Percentiles rank a stretch among this genome's conserved stretches.
phyloP scores from a whole-genome alignment of 2,888 invertebrate species.

The Drosophila meridionalis region DNA sequence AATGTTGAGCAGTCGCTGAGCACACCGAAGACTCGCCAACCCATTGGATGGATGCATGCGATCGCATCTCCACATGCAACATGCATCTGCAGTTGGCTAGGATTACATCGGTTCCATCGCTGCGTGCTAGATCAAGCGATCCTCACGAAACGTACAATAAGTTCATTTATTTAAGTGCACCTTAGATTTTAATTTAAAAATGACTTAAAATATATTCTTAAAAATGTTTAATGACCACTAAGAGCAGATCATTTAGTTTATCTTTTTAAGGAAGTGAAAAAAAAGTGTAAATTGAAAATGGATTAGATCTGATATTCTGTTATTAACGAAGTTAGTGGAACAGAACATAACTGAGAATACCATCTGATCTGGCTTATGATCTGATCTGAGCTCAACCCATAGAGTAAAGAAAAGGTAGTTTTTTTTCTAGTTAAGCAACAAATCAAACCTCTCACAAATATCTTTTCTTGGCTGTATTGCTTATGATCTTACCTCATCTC shows the following conservation, averaged over 20 bases:
- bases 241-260: neutral
- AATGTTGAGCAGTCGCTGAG: constrained; percentile 21
- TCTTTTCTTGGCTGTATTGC: neutral
- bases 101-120: neutral
- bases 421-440: no score
- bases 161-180: constrained; percentile 52
- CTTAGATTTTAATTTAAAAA: constrained; percentile 34
- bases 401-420: no score
- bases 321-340: no score
- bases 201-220: constrained; percentile 44
- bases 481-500: neutral
- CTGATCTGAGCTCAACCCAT: no score
- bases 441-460: no score
- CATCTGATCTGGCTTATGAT: no score
- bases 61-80: constrained; percentile 16
- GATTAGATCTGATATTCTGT: neutral
- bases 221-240: constrained; percentile 37
- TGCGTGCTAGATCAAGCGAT: constrained; percentile 54
- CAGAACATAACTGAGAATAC: neutral
- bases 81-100: constrained; percentile 18
- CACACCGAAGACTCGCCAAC: neutral
- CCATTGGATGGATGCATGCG: constrained; percentile 13
- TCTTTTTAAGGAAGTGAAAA: neutral
- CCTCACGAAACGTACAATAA: constrained; percentile 56
- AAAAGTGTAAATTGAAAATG: neutral